Base-by-base conservation (phyloP, 2,888 invertebrate species). In the Neoscelio sp. region DNA sequence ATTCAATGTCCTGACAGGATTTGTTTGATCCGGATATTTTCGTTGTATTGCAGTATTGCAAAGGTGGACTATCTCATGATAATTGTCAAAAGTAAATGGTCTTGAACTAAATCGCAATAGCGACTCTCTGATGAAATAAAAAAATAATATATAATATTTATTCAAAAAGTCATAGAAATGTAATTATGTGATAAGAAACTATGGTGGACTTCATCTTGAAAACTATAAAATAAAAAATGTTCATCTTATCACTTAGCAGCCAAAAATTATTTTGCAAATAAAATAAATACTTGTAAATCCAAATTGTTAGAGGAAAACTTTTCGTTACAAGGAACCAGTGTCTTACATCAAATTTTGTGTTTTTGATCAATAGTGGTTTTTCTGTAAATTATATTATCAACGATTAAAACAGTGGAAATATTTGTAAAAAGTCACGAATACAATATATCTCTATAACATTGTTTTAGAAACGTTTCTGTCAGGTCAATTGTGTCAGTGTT, bases 291-390 rank as follows among this genome's bases (percentile, higher is more conserved):
- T 92, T 94, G 90, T 97, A 98, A 91, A 96, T 94, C 96, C 97
- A 98, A 85, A 98, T 94, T 0, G 95, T 94, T 52, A 97, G 91
- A 0, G 95, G 96, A 82, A 93, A 93, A 82, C 95, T 94, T 82
- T 94, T 95, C 35, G 95, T 96, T 0, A 97, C 94, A 56, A 98
- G 90, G 90, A 97, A 97, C 93, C 97, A 98, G 90, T 97, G 96
- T 5, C 97, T 93, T 79, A 98, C 96, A 87, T 98, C 97, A 88
- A 98, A 98, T 91, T 98, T 98, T 0, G 96, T 97, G 76, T 95
- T 94, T 88, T 96, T 93, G 35, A 98, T 94, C 42, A 98, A 90
- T 44, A 97, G 89, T 0, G 97, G 97, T 44, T 95, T 94, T 91
- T 96, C 96, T 96, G 91, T 17, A 91, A 92, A 77, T 38, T 7